Evolutionary conservation across 2,888 invertebrate species (phyloP), one percentile per base, ranked within the genome.

Genomic region (Drosophila kuntzei): DNA sequence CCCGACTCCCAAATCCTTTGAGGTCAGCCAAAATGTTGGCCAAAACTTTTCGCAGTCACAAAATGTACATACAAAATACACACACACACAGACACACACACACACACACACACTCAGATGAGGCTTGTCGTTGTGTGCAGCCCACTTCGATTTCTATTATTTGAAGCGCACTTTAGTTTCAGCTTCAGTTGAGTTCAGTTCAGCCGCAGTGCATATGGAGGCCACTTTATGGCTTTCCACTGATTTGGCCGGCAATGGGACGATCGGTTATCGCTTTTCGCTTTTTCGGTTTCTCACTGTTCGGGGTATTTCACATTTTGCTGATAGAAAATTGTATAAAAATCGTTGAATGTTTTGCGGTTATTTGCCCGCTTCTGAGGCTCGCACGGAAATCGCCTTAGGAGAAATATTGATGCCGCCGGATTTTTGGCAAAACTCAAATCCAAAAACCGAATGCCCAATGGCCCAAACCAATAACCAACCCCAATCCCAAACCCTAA

Each of bases 341-440:
- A 86, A 80, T 77, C 80, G 72, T 71, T 80, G 67, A 70, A 54
- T 68, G 49, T 76, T 76, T 75, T 76, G 72, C 68, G 78, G 76
- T 68, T 76, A 63, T 76, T 75, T 81, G 62, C 70, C 69, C 43
- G 37, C 47, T 59, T 55, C 44, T 49, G 63, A 60, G 71, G 62
- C 59, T 59, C 43, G 46, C 50, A 60, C 63, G 57, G 43, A 75
- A 85, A 84, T 76, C 81, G 81, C 87, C 84, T 73, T 65, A 78
- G 87, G 59, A 71, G 64, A 78, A 83, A 80, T 87, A 88, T 87
- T 83, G 86, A 79, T 71, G 83, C 76, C 82, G 53, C 18, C 32
- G 59, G 76, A 67, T 68, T 54, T 54, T 43, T n/a, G 54, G 41
- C 54, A 4, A 53, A 53, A 41, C 29, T 39, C 39, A 20, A 18